A percentile compares a stretch with the other conserved stretches of the same genome.
Conservation (phyloP, 2,797 vertebrate species). For the Pogoniulus pusillus region DNA sequence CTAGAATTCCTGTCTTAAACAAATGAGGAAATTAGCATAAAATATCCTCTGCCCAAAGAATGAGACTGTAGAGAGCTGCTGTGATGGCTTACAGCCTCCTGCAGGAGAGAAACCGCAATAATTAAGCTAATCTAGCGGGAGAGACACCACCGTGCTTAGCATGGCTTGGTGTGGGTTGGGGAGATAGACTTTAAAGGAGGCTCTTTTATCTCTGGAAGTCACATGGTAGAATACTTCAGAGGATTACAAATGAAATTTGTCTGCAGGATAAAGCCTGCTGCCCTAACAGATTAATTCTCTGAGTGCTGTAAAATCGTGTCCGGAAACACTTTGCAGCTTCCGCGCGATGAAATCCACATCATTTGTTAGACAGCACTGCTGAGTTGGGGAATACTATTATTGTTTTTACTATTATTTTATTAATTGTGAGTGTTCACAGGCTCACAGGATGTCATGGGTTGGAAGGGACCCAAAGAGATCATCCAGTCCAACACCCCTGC, state of each 20-base stretch:
- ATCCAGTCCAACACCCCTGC: too few relatives aligned
- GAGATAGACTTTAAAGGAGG: conserved; percentile 31
- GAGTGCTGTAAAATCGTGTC: not conserved
- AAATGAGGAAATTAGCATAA: conserved; percentile 51
- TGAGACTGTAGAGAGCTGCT: not conserved
- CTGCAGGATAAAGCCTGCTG: conserved; percentile 51
- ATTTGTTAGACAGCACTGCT: not conserved
- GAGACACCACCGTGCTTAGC: conserved; percentile 26
- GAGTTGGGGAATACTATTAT: too few relatives aligned
- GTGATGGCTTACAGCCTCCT: conserved; percentile 15
- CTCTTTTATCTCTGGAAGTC: conserved; percentile 54
- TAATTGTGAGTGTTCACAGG: too few relatives aligned
- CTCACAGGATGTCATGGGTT: too few relatives aligned
- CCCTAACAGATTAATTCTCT: conserved; percentile 23
- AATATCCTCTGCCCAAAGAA: not conserved
- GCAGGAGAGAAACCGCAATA: conserved; percentile 44
- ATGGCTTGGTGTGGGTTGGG: conserved; percentile 22
- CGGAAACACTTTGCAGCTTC: not conserved
- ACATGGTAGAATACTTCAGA: conserved; percentile 51
- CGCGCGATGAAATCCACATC: not conserved
- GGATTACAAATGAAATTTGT: conserved; percentile 53
- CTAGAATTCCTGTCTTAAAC: conserved; percentile 6
- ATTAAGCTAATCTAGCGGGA: conserved; percentile 54
- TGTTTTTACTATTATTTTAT: too few relatives aligned
- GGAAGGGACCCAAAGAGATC: too few relatives aligned